These are phyloP conservation scores for Scopus umbretta DNA, from an alignment of 2,113 vertebrate genomes.

Conservation along the genomic window DNA sequence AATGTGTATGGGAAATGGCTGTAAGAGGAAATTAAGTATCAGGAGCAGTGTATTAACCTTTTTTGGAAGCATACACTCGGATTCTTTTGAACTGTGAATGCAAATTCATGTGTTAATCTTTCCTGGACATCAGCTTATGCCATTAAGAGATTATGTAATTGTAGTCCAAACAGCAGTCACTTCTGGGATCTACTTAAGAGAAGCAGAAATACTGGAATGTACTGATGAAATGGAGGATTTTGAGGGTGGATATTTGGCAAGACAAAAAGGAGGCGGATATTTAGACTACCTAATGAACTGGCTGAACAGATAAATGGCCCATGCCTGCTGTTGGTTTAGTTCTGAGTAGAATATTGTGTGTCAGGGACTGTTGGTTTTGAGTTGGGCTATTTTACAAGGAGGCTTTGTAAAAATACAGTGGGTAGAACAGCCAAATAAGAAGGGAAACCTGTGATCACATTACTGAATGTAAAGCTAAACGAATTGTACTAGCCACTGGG, in stretches of 20 bases:
- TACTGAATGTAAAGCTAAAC: not conserved
- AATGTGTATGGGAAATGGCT: not conserved
- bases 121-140: not conserved
- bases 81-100: not conserved
- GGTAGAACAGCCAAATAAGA: not conserved
- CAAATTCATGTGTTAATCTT: not conserved
- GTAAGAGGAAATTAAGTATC: not conserved
- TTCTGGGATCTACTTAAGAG: not conserved
- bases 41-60: not conserved
- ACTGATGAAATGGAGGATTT: not conserved
- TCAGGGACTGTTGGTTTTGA: not conserved
- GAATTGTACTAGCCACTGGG: not conserved
- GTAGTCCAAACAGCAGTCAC: not conserved
- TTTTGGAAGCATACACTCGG: not conserved
- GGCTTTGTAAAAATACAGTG: not conserved
- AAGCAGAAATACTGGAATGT: not conserved
- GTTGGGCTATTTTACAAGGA: not conserved
- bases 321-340: not conserved
- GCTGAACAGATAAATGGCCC: not conserved
- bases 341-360: not conserved
- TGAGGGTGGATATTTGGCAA: not conserved
- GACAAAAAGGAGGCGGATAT: not conserved
- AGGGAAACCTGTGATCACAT: not conserved
- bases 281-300: not conserved
- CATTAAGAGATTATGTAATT: not conserved